These are phyloP conservation scores for Fistularia tabacaria DNA, from an alignment of 2,797 vertebrate genomes.

Conservation along the genomic window DNA sequence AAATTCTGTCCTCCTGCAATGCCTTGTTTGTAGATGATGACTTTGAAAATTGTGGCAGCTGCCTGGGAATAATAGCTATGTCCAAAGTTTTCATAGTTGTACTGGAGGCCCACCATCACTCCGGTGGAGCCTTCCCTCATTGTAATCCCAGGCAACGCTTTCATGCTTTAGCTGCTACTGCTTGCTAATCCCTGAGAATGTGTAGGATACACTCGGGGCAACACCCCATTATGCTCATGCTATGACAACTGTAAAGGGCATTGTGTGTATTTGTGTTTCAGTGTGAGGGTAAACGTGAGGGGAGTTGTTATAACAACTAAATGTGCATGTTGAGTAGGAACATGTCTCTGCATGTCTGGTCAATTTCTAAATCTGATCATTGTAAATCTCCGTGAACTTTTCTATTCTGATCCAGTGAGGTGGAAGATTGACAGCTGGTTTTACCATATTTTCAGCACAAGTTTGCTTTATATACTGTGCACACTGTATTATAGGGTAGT, in stretches of 20 bases:
- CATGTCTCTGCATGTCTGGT: slow-evolving; percentile 10
- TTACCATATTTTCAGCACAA: too few relatives aligned
- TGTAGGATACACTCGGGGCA: slow-evolving; percentile 42
- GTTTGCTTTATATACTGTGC: too few relatives aligned
- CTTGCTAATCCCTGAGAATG: slow-evolving; percentile 63
- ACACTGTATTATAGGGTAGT: too few relatives aligned
- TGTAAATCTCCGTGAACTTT: slow-evolving; percentile 14
- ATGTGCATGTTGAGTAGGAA: slow-evolving; percentile 8
- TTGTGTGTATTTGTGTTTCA: slow-evolving; percentile 29
- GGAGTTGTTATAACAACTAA: slow-evolving; percentile 3
- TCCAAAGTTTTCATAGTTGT: slow-evolving; percentile 14
- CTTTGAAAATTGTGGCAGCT: slow-evolving; percentile 1
- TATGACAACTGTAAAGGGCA: slow-evolving; percentile 25
- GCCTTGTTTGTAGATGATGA: slow-evolving; percentile 5
- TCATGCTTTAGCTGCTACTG: slow-evolving; percentile 37
- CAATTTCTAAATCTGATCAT: slow-evolving; percentile 24
- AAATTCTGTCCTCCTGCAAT: background rate
- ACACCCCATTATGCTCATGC: slow-evolving; percentile 35
- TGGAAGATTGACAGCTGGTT: slow-evolving; percentile 6
- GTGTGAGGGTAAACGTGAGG: background rate
- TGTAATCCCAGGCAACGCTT: slow-evolving; percentile 46
- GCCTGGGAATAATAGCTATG: slow-evolving; percentile 8
- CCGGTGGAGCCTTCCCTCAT: slow-evolving; percentile 17
- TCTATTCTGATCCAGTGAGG: slow-evolving; percentile 31
- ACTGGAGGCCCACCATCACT: background rate